A percentile compares a stretch with the other conserved stretches of the same genome.
Conservation (phyloP, 2,888 invertebrate species). For the Archaeoteleia sp. region DNA sequence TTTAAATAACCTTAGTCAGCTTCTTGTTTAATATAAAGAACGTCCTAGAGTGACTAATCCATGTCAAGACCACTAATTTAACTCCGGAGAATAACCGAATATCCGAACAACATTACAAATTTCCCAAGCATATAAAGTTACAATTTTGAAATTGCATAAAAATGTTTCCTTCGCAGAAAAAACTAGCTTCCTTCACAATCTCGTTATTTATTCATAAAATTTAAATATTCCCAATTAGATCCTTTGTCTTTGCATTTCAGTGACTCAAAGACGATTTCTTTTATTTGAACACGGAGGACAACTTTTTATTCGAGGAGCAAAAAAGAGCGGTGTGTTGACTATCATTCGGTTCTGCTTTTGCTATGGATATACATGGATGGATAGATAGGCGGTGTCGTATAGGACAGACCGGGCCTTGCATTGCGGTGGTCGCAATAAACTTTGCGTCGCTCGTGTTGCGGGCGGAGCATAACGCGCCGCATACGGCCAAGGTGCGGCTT, state of each 20-base stretch:
- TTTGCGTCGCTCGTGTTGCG: slow-evolving; percentile 64
- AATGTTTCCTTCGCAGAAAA: background rate
- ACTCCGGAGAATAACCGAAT: too few relatives aligned
- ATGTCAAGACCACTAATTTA: too few relatives aligned
- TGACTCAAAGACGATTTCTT: slow-evolving; percentile 1
- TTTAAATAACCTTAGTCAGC: too few relatives aligned
- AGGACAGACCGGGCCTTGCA: slow-evolving; percentile 53
- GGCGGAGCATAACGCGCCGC: slow-evolving; percentile 66
- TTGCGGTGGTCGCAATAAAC: slow-evolving; percentile 67
- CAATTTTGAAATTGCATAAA: too few relatives aligned
- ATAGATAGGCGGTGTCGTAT: slow-evolving; percentile 55
- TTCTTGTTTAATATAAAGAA: too few relatives aligned
- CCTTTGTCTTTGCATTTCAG: slow-evolving; percentile 16
- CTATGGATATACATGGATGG: slow-evolving; percentile 29
- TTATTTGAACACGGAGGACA: slow-evolving; percentile 20
- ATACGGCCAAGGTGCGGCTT: slow-evolving; percentile 70
- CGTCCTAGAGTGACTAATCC: too few relatives aligned
- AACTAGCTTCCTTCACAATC: slow-evolving; percentile 9
- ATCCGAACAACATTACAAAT: too few relatives aligned
- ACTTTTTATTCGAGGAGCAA: slow-evolving; percentile 20
- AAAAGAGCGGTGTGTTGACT: slow-evolving; percentile 28
- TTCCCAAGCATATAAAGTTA: too few relatives aligned
- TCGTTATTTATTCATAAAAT: slow-evolving; percentile 30
- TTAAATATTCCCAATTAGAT: slow-evolving; percentile 35
- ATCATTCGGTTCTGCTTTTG: slow-evolving; percentile 45